These are phyloP conservation scores for Benthosema pterotum DNA, from an alignment of 2,797 vertebrate genomes.

Conservation along the genomic window DNA sequence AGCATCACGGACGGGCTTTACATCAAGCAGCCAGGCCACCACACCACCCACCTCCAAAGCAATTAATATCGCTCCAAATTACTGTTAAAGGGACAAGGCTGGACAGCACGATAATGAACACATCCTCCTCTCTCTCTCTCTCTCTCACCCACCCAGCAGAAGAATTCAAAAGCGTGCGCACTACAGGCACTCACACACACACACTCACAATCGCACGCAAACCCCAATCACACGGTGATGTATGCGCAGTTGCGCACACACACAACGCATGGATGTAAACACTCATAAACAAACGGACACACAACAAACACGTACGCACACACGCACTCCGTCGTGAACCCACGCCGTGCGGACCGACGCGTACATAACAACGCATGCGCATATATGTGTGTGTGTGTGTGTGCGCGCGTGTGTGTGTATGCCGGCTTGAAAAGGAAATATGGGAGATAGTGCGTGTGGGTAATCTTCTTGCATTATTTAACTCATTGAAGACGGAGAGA, in stretches of 20 bases:
- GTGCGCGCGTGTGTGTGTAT: slow-evolving; percentile 54
- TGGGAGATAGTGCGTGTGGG: slow-evolving; percentile 63
- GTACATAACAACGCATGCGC: no score
- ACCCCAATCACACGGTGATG: slow-evolving; percentile 8
- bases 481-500: slow-evolving; percentile 71
- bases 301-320: slow-evolving; percentile 34
- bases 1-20: slow-evolving; percentile 83
- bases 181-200: slow-evolving; percentile 24
- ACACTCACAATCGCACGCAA: slow-evolving; percentile 8
- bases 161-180: slow-evolving; percentile 68
- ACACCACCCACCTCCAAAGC: no score
- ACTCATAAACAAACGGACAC: slow-evolving; percentile 6
- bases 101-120: slow-evolving; percentile 86
- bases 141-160: no score
- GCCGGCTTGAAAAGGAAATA: slow-evolving; percentile 74
- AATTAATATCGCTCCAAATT: slow-evolving; percentile 92
- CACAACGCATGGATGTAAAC: background rate
- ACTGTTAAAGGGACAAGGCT: slow-evolving; percentile 87
- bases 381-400: no score
- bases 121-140: slow-evolving; percentile 84
- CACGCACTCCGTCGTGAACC: background rate
- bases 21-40: slow-evolving; percentile 83
- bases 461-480: slow-evolving; percentile 76
- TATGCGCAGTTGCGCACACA: slow-evolving; percentile 2
- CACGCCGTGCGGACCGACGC: no score